phyloP scores from a whole-genome alignment of 2,113 vertebrate genomes.

The Entomyzon cyanotis region DNA sequence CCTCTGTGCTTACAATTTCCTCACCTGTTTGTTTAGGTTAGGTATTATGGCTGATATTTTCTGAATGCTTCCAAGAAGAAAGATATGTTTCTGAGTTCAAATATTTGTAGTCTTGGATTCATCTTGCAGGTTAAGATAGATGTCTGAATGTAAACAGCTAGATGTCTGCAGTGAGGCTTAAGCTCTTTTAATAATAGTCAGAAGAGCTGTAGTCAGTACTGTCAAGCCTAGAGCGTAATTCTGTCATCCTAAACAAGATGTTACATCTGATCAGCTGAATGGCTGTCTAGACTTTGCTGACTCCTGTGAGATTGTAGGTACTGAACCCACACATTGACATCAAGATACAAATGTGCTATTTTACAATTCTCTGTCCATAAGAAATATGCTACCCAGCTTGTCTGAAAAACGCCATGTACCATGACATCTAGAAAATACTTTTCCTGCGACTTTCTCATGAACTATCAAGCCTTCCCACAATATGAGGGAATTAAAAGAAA shows the following conservation, averaged over 20 bases:
- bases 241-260: neutral
- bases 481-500: neutral
- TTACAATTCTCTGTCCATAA: neutral
- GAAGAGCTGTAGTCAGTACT: neutral
- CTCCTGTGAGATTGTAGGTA: neutral
- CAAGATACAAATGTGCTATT: neutral
- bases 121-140: neutral
- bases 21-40: neutral
- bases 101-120: neutral
- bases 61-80: neutral
- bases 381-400: neutral
- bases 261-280: neutral
- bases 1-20: neutral
- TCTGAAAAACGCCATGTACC: neutral
- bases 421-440: neutral
- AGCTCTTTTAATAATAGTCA: neutral
- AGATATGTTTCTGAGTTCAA: neutral
- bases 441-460: neutral
- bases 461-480: neutral
- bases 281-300: neutral
- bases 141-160: neutral
- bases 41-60: neutral
- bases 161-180: neutral
- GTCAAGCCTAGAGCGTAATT: neutral
- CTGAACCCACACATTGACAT: neutral